Evolutionary conservation across 2,888 invertebrate species (phyloP).

Genomic region (Bombylius discolor): DNA sequence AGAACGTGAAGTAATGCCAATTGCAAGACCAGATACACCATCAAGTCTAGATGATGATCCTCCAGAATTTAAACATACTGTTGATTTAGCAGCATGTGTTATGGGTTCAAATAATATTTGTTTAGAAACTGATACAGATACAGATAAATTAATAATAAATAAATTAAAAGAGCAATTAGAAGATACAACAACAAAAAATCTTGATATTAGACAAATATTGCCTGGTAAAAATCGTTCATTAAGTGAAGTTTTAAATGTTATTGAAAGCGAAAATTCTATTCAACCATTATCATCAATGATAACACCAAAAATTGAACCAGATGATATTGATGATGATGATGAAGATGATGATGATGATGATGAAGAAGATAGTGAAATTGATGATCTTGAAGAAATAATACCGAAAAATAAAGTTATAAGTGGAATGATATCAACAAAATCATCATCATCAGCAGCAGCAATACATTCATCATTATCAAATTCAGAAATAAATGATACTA

Average conservation of each 20-base stretch:
- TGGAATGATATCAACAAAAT: neutral
- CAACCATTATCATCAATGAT: neutral
- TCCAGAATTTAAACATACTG: slow-evolving; percentile 29
- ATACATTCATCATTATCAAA: slow-evolving; percentile 13
- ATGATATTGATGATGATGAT: slow-evolving; percentile 1
- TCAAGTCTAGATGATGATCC: slow-evolving; percentile 28
- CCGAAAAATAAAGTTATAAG: neutral
- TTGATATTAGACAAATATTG: slow-evolving; percentile 16
- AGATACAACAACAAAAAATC: slow-evolving; percentile 24
- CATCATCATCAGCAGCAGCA: neutral
- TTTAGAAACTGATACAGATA: slow-evolving; percentile 18
- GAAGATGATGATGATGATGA: slow-evolving; percentile 16
- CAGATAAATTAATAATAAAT: slow-evolving; percentile 22
- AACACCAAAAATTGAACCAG: neutral
- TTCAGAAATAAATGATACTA: neutral
- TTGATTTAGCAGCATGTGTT: slow-evolving; percentile 33
- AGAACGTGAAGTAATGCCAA: slow-evolving; percentile 18
- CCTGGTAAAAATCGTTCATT: slow-evolving; percentile 13
- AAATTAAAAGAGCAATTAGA: slow-evolving; percentile 30
- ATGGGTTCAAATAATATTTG: slow-evolving; percentile 36
- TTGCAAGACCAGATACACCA: slow-evolving; percentile 26
- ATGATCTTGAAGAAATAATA: slow-evolving; percentile 4
- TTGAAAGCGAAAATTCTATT: slow-evolving; percentile 11
- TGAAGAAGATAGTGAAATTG: slow-evolving; percentile 10
- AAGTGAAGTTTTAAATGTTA: slow-evolving; percentile 28